phyloP scores from a whole-genome alignment of 2,888 invertebrate species.

The Coleophora deauratella region DNA sequence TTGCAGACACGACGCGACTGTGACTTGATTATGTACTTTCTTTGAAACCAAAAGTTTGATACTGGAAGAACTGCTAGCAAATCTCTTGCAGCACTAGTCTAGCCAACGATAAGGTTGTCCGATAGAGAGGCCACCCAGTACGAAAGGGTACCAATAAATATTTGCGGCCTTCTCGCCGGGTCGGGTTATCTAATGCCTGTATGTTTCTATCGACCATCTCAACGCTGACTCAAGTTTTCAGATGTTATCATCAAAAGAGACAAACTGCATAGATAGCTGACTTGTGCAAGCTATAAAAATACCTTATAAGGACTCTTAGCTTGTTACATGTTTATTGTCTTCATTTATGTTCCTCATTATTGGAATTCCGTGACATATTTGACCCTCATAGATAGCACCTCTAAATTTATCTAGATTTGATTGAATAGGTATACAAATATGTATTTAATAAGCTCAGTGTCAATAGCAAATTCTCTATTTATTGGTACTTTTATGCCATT shows the following conservation, averaged over 20 bases:
- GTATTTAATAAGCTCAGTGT: neutral
- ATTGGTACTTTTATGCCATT: no score
- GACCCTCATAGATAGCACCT: no score
- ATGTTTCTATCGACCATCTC: constrained; percentile 34
- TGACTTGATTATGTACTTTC: constrained; percentile 20
- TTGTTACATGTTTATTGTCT: constrained; percentile 16
- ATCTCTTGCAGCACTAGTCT: constrained; percentile 14
- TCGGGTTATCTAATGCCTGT: constrained; percentile 37
- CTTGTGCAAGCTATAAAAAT: constrained; percentile 24
- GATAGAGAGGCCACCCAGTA: constrained; percentile 40
- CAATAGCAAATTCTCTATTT: neutral
- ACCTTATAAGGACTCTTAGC: constrained; percentile 18
- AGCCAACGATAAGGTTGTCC: constrained; percentile 20
- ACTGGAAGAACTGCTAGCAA: constrained; percentile 10
- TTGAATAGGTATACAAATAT: neutral
- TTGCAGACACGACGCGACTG: constrained; percentile 21
- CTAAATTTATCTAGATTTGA: neutral
- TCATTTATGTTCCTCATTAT: constrained; percentile 12
- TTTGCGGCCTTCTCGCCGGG: constrained; percentile 20
- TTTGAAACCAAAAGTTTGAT: constrained; percentile 25
- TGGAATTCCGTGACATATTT: neutral
- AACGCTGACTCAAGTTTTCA: constrained; percentile 26
- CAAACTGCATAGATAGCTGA: constrained; percentile 35
- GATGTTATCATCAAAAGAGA: constrained; percentile 33
- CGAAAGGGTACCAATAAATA: constrained; percentile 37